Conservation (phyloP, 2,888 invertebrate genomes). For the Lithophane semibrunnea region DNA sequence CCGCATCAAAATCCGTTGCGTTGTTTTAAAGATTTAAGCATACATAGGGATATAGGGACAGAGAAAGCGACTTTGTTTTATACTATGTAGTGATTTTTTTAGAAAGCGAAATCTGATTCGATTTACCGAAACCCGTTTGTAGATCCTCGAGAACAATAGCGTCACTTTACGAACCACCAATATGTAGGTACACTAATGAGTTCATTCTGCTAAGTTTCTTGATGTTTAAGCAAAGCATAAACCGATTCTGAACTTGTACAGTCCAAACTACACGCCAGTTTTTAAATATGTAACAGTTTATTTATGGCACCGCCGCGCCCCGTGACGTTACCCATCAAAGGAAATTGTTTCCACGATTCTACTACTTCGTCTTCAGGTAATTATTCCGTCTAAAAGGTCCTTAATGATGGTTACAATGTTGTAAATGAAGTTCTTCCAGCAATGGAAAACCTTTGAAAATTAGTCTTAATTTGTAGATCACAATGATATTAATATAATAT, state of each 20-base stretch:
- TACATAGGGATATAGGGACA: too few relatives aligned
- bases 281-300: slow-evolving; percentile 32
- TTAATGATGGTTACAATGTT: slow-evolving; percentile 27
- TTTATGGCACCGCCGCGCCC: slow-evolving; percentile 19
- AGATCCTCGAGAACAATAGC: not conserved
- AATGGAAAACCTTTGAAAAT: slow-evolving; percentile 23
- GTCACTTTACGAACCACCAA: not conserved
- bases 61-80: too few relatives aligned
- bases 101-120: not conserved
- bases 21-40: too few relatives aligned
- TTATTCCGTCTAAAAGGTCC: slow-evolving; percentile 33
- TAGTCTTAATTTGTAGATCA: slow-evolving; percentile 25
- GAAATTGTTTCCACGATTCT: slow-evolving; percentile 43
- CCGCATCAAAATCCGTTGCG: too few relatives aligned
- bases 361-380: slow-evolving; percentile 43
- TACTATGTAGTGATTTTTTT: too few relatives aligned
- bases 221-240: not conserved
- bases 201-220: not conserved
- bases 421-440: slow-evolving; percentile 16
- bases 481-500: too few relatives aligned
- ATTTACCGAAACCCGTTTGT: not conserved
- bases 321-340: slow-evolving; percentile 41
- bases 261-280: slow-evolving; percentile 9
- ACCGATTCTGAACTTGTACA: slow-evolving; percentile 6
- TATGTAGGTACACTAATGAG: not conserved